Conservation (phyloP, 2,113 vertebrate genomes). For the Trematomus loennbergii region DNA sequence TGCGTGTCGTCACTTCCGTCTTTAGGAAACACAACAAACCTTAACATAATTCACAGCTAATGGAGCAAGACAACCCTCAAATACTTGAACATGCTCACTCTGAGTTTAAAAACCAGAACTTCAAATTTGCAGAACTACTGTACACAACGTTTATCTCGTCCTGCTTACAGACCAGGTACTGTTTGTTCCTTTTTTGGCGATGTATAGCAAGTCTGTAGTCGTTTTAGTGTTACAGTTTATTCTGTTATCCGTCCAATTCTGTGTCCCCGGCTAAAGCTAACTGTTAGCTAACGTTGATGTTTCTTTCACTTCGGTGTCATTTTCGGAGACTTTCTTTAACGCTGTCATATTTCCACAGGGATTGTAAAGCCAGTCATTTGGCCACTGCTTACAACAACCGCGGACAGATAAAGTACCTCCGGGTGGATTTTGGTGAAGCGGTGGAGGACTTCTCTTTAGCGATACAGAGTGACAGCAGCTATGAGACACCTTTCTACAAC, state of each 20-base stretch:
- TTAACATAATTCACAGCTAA: not conserved
- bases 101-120: constrained; percentile 75
- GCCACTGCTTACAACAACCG: constrained; percentile 92
- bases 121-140: constrained; percentile 76
- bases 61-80: constrained; percentile 47
- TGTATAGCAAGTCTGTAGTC: not conserved
- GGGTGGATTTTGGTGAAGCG: constrained; percentile 94
- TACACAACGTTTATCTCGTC: constrained; percentile 80
- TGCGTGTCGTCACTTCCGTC: constrained; percentile 47
- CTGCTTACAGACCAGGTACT: constrained; percentile 76
- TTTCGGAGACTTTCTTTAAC: fast-evolving
- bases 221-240: not conserved
- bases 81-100: constrained; percentile 70
- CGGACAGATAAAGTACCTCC: constrained; percentile 92
- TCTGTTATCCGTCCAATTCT: constrained; percentile 14
- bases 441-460: constrained; percentile 91
- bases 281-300: not conserved
- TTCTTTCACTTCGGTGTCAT: not conserved
- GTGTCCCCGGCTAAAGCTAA: not conserved
- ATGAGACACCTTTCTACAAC: constrained; percentile 94
- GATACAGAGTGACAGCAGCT: constrained; percentile 81
- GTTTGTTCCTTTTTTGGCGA: not conserved
- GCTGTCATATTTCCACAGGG: constrained; percentile 73
- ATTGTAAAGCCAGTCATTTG: constrained; percentile 76
- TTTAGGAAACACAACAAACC: not conserved